Conservation (phyloP, 2,888 invertebrate genomes). For the Diaperis boleti region DNA sequence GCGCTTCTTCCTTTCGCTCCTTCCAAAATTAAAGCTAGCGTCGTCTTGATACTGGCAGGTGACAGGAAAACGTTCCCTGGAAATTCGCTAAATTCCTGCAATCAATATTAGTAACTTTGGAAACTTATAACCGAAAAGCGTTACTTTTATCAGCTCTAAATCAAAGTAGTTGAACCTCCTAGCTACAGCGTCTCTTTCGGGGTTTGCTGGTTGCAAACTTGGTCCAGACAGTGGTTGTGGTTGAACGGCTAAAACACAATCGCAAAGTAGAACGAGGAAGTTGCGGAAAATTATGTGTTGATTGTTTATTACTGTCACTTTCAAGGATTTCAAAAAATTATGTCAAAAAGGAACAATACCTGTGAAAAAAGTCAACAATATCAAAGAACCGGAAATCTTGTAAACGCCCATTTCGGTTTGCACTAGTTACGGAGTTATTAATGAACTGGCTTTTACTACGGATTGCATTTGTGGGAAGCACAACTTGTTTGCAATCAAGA, state of each 20-base stretch:
- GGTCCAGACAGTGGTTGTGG: constrained; percentile 20
- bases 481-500: constrained; percentile 33
- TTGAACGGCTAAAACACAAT: constrained; percentile 25
- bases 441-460: constrained; percentile 26
- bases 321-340: constrained; percentile 12
- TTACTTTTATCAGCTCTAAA: constrained; percentile 60
- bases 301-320: constrained; percentile 10
- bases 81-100: constrained; percentile 53
- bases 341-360: constrained; percentile 16
- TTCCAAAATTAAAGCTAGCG: constrained; percentile 74
- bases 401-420: constrained; percentile 11
- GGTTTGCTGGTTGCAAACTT: constrained; percentile 29
- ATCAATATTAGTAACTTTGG: constrained; percentile 30
- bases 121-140: neutral
- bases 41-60: constrained; percentile 76
- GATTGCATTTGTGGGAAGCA: constrained; percentile 38
- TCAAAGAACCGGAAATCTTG: neutral
- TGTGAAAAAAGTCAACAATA: constrained; percentile 14
- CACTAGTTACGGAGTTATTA: constrained; percentile 24
- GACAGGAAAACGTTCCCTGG: constrained; percentile 74
- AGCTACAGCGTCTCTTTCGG: constrained; percentile 29
- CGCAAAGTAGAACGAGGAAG: neutral
- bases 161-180: constrained; percentile 62
- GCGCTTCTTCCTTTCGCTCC: constrained; percentile 72
- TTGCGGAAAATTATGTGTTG: constrained; percentile 14